These are phyloP conservation scores for Trissoscelio sp. DNA, from an alignment of 2,888 invertebrate species.

Conservation along the genomic window DNA sequence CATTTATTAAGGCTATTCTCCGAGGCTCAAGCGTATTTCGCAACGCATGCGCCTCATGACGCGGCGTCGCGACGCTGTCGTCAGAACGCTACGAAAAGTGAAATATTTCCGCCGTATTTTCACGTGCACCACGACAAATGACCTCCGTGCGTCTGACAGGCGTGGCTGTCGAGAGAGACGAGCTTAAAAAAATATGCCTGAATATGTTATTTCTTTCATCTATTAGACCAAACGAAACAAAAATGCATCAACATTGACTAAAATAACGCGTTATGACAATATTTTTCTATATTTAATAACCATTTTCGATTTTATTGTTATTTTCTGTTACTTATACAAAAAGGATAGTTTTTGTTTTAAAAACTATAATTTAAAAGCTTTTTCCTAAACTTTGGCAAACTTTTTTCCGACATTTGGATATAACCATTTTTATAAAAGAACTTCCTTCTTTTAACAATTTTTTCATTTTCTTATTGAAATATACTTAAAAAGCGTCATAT, in stretches of 20 bases:
- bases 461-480: too few species aligned
- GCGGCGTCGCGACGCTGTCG: conserved; percentile 82
- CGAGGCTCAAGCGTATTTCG: conserved; percentile 77
- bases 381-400: too few species aligned
- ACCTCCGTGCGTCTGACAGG: conserved; percentile 82
- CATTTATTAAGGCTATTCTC: conserved; percentile 82
- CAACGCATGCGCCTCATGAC: conserved; percentile 81
- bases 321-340: background rate
- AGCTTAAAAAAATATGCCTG: conserved; percentile 74
- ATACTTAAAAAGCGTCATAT: conserved; percentile 40
- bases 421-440: too few species aligned
- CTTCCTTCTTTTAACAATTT: too few species aligned
- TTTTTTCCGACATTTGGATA: too few species aligned
- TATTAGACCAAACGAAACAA: conserved; percentile 71
- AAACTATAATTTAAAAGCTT: too few species aligned
- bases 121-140: conserved; percentile 82
- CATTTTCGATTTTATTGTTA: background rate
- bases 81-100: conserved; percentile 82
- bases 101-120: conserved; percentile 83
- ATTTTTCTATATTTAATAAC: too few species aligned
- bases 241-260: conserved; percentile 48
- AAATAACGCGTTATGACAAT: conserved; percentile 22
- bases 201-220: conserved; percentile 77
- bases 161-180: conserved; percentile 72
- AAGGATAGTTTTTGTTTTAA: background rate